Base-by-base conservation (phyloP, 2,113 vertebrate species). In the Tyto alba region DNA sequence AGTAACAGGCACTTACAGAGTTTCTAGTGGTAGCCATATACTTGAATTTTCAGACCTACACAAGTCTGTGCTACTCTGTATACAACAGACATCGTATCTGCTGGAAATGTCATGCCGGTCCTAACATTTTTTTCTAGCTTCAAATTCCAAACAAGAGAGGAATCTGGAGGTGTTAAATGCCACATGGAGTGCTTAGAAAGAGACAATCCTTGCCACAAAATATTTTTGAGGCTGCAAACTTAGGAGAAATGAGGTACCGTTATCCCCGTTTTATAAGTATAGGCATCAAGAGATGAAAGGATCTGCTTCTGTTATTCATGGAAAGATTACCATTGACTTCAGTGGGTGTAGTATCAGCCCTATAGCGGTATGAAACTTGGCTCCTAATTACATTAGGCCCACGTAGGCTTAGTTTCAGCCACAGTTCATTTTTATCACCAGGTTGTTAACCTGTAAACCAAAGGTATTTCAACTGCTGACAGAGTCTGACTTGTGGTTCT, bases 261-360 rank as follows among this genome's bases (percentile, higher is more conserved):
- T 97, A 97, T 91, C 63, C 92, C n/a, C 1, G 1, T 87, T 93
- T 95, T 95, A 59, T 89, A 89, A 45, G 78, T 50, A 48, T 6
- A 2, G 36, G 43, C 56, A 64, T 30, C 5, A 34, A 53, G 69
- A 93, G 84, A 95, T 92, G 74, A 96, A 93, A 96, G 88, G 73
- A 78, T 60, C 38, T 91, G 66, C 45, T 40, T 95, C 75, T 95
- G 69, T 94, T 95, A 92, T 95, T 95, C 94, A 73, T 89, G 86
- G 83, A 90, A 90, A 92, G 92, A 96, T 96, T 94, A 95, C 90
- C 94, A 91, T 53, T 95, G 69, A 92, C 92, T 95, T 89, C 90
- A 95, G 94, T 96, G 95, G 96, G 96, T 95, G 96, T 96, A 96
- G 95, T 96, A 97, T 97, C 95, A 97, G 92, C 95, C 94, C 96